A percentile compares a stretch with the other conserved stretches of the same genome.
phyloP scores from a whole-genome alignment of 2,888 invertebrate species.

The Neoascia interrupta region DNA sequence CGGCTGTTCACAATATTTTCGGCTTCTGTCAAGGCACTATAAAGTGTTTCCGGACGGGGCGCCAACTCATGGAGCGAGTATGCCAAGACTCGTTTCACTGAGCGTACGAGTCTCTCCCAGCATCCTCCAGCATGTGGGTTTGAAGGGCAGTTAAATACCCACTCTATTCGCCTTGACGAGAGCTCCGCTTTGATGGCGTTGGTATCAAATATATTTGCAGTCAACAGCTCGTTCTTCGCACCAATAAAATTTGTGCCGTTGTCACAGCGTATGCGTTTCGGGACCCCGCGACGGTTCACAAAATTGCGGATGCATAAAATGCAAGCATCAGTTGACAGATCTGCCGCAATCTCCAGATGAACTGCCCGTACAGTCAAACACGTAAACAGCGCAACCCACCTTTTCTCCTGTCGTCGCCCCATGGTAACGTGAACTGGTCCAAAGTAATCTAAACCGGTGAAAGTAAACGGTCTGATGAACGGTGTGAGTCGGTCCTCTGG shows the following conservation, averaged over 20 bases:
- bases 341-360: slow-evolving; percentile 40
- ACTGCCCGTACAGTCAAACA: slow-evolving; percentile 27
- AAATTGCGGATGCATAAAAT: slow-evolving; percentile 51
- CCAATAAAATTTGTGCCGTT: slow-evolving; percentile 63
- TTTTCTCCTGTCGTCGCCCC: slow-evolving; percentile 27
- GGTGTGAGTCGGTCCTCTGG: slow-evolving; percentile 15
- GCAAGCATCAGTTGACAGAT: slow-evolving; percentile 49
- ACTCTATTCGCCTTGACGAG: neutral
- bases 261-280: slow-evolving; percentile 35
- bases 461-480: neutral
- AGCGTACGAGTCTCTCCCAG: slow-evolving; percentile 26
- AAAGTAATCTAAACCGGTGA: slow-evolving; percentile 54
- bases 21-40: neutral
- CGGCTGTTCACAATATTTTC: no score
- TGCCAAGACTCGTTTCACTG: slow-evolving; percentile 3
- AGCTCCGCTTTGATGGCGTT: neutral
- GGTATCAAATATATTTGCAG: neutral
- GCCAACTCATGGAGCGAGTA: neutral
- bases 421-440: slow-evolving; percentile 39
- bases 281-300: slow-evolving; percentile 49
- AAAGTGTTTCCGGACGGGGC: neutral
- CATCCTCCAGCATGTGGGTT: slow-evolving; percentile 24
- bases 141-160: slow-evolving; percentile 22
- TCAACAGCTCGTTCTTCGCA: slow-evolving; percentile 4
- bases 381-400: slow-evolving; percentile 12